Percentiles rank a stretch among this genome's conserved stretches.
phyloP scores from a whole-genome alignment of 2,797 vertebrate genomes.

The Anas flavirostris region DNA sequence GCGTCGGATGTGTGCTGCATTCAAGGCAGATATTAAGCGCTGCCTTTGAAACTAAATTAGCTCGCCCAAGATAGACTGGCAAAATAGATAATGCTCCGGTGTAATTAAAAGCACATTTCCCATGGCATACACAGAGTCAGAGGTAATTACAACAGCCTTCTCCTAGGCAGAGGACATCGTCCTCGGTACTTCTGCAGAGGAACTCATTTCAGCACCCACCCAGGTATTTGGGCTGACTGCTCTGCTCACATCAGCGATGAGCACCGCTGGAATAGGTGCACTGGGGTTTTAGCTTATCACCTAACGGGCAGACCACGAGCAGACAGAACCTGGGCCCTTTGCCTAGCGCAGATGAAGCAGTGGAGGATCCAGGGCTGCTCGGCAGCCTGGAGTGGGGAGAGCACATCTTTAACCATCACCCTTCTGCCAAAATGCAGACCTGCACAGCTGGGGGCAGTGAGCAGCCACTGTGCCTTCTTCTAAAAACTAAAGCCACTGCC shows the following conservation, averaged over 20 bases:
- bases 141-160: slow-evolving; percentile 21
- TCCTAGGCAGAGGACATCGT: neutral
- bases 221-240: too few species aligned
- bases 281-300: rapidly evolving
- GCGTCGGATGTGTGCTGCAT: rapidly evolving
- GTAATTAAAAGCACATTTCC: slow-evolving; percentile 28
- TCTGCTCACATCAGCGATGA: rapidly evolving
- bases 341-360: rapidly evolving
- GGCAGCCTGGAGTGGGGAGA: neutral
- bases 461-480: neutral
- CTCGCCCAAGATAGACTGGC: neutral
- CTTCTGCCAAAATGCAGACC: too few species aligned
- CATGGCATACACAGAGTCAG: neutral
- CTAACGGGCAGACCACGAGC: rapidly evolving
- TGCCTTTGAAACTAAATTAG: neutral
- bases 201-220: neutral
- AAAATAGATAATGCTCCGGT: neutral
- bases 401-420: too few species aligned
- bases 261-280: neutral
- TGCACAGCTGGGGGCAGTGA: neutral
- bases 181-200: neutral
- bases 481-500: neutral
- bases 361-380: neutral
- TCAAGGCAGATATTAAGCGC: neutral
- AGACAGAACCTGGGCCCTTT: neutral